Evolutionary conservation across 2,888 invertebrate species (phyloP), one percentile per base, ranked within the genome.

Genomic region (Drosophila stalkeri): DNA sequence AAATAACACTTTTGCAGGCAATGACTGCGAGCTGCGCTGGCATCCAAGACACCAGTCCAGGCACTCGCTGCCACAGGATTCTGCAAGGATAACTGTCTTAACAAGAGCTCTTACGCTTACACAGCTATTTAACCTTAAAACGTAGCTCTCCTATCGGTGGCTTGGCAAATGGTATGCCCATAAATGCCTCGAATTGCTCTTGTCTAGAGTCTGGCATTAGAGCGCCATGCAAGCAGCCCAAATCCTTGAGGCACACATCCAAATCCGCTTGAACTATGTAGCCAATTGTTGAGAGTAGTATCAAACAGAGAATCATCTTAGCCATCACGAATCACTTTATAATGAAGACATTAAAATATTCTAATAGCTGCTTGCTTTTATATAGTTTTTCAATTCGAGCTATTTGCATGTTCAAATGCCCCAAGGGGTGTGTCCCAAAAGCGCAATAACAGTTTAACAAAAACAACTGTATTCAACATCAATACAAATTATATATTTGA

Each of bases 1-100:
- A 94, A 70, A 66, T 92, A 93, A 76, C 93, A 93, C 76, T 93
- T 94, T 80, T 94, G 94, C 20, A 93, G 86, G 61, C 94, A 94
- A 16, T 86, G 80, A 0, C 92, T 80, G 23, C 90, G 92, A 7
- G 93, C 90, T 35, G 78, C 51, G 0, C 84, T 92, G 0, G 93
- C 93, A 71, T 92, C 64, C 4, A 88, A 60, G 3, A 79, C 57
- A 12, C 74, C 86, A 0, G 71, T n/a, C 92, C 92, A 92, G 18
- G 80, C 66, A 1, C 57, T 52, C 5, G 73, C 59, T 0, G 90
- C 81, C 14, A 86, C 71, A 0, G 93, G 92, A 87, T 92, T 91
- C 92, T 93, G 41, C 8, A 11, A 46, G 16, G 46, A 46, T 27
- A 6, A 1, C n/a, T 16, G 4, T 12, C 1, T n/a, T 1, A 16